Conservation (phyloP, 1,140 invertebrate genomes). For the Pentalonia nigronervosa region DNA sequence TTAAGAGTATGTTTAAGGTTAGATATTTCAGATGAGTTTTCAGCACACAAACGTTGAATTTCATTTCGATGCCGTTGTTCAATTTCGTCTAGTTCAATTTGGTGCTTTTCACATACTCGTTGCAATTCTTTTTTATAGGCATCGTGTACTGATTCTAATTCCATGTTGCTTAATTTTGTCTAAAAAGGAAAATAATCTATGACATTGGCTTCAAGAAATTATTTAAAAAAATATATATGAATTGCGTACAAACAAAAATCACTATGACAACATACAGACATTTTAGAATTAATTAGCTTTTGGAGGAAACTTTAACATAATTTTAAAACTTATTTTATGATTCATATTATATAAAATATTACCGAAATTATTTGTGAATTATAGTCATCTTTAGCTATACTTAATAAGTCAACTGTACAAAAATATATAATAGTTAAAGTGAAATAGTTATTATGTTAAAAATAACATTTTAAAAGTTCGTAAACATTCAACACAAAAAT, state of each 20-base stretch:
- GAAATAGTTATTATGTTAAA: background rate
- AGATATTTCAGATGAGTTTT: conserved; percentile 21
- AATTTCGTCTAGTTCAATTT: conserved; percentile 3
- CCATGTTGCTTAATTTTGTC: background rate
- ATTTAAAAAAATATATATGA: background rate
- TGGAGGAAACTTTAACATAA: background rate
- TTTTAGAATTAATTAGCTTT: background rate
- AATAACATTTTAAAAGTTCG: background rate
- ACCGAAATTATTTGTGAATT: background rate
- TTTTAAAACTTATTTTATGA: background rate
- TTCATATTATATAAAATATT: background rate
- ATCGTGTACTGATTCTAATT: background rate
- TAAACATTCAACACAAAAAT: background rate
- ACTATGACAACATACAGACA: conserved; percentile 20
- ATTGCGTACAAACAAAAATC: conserved; percentile 40
- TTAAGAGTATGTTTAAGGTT: conserved; percentile 17
- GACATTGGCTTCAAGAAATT: background rate
- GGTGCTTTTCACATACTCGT: conserved; percentile 42
- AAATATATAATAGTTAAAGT: background rate
- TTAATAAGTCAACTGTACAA: background rate
- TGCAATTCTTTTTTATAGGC: conserved; percentile 47
- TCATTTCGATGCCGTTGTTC: conserved; percentile 44
- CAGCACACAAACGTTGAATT: background rate
- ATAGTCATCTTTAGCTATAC: background rate
- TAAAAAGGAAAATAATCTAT: background rate